A percentile compares a stretch with the other conserved stretches of the same genome.
phyloP scores from a whole-genome alignment of 2,797 vertebrate genomes.

The Sebastes cheni region DNA sequence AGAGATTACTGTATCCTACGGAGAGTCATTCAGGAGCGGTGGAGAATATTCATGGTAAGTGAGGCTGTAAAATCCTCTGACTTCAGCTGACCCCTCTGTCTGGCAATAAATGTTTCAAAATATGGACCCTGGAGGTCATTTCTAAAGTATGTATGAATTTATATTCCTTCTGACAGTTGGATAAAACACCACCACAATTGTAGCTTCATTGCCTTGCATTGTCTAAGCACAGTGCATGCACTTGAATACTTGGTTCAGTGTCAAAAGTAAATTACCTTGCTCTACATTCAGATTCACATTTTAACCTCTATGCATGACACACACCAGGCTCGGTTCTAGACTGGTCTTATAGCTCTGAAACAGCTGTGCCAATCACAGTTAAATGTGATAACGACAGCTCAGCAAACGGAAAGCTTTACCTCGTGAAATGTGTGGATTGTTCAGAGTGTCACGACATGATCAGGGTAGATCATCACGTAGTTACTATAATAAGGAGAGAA shows the following conservation, averaged over 20 bases:
- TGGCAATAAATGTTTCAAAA: constrained; percentile 59
- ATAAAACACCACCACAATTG: constrained; percentile 20
- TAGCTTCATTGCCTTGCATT: not conserved
- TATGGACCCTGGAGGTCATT: constrained; percentile 34
- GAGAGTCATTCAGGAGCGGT: constrained; percentile 38
- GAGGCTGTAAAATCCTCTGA: constrained; percentile 40
- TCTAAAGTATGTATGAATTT: constrained; percentile 42
- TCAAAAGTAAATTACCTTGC: not conserved
- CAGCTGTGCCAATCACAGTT: too few species aligned
- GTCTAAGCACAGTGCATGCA: not conserved
- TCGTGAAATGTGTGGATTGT: too few species aligned
- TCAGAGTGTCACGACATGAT: too few species aligned
- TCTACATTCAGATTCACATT: not conserved
- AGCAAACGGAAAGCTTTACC: too few species aligned
- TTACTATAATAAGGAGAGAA: too few species aligned
- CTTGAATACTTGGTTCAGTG: not conserved
- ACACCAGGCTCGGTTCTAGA: too few species aligned
- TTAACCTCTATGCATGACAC: not conserved
- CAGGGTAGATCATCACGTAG: too few species aligned
- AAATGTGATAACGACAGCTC: too few species aligned
- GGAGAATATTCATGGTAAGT: constrained; percentile 40
- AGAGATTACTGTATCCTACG: constrained; percentile 30
- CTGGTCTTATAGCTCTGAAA: too few species aligned
- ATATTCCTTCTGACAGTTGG: constrained; percentile 26
- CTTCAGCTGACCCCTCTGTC: constrained; percentile 48